Percentiles rank a stretch among this genome's conserved stretches.
phyloP scores from a whole-genome alignment of 2,888 invertebrate genomes.

The Cantharis rufa region DNA sequence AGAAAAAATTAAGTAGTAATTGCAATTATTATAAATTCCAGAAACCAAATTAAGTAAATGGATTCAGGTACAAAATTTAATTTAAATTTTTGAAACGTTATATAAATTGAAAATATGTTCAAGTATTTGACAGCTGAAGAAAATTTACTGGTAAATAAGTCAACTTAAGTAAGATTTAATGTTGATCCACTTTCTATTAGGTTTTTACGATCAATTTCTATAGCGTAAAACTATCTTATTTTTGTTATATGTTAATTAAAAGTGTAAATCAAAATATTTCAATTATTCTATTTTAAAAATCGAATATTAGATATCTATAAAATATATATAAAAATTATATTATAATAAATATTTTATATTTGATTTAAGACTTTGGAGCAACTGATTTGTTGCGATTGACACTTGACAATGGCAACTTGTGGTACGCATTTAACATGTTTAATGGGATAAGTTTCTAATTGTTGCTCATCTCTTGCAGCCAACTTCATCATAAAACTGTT shows the following conservation, averaged over 20 bases:
- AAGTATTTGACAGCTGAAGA: not conserved
- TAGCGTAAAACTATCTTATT: not conserved
- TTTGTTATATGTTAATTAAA: not conserved
- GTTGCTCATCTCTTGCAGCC: not conserved
- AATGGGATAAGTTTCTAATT: not conserved
- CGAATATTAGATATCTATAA: not conserved
- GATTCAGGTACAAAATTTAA: not conserved
- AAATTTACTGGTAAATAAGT: not conserved
- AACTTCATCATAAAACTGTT: not conserved
- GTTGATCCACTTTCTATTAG: constrained; percentile 2
- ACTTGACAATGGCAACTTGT: not conserved
- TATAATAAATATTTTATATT: not conserved
- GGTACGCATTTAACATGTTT: not conserved
- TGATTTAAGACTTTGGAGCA: not conserved
- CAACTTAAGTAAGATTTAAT: not conserved
- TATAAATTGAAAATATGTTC: not conserved
- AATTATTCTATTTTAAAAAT: not conserved
- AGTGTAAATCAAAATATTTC: not conserved
- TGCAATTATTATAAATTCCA: not conserved
- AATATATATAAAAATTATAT: not conserved
- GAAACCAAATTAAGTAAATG: not conserved
- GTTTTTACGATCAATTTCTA: not conserved
- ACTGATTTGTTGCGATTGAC: not conserved
- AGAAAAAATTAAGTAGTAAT: not conserved
- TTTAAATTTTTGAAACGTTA: not conserved